These are phyloP conservation scores for Scaptodrosophila latifasciaeformis DNA, from an alignment of 2,888 invertebrate genomes.

Conservation along the genomic window DNA sequence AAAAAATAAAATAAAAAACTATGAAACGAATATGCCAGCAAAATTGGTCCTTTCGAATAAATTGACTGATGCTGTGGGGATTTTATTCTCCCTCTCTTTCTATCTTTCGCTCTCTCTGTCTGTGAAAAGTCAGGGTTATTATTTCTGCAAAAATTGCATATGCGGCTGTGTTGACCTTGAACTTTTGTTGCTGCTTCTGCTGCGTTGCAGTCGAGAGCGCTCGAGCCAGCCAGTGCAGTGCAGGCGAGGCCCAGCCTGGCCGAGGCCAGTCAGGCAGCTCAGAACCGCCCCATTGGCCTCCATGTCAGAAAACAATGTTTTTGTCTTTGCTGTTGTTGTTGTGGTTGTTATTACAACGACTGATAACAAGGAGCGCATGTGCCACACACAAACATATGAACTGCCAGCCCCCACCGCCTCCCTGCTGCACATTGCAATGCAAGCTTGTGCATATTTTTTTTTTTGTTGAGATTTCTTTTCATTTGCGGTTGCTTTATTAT, in stretches of 20 bases:
- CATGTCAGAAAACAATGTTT: too few species aligned
- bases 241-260: not conserved
- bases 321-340: slow-evolving; percentile 23
- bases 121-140: slow-evolving; percentile 42
- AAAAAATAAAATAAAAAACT: too few species aligned
- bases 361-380: slow-evolving; percentile 37
- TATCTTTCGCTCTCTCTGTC: not conserved
- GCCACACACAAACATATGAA: not conserved
- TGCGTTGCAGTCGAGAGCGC: slow-evolving; percentile 2
- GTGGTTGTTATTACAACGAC: slow-evolving; percentile 24
- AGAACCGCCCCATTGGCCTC: not conserved
- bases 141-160: slow-evolving; percentile 35
- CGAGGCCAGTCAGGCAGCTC: not conserved
- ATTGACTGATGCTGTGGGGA: too few species aligned
- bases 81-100: not conserved
- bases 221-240: not conserved
- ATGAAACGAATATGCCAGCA: too few species aligned
- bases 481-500: slow-evolving; percentile 63
- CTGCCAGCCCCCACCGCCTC: not conserved
- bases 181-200: slow-evolving; percentile 48
- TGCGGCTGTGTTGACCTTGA: slow-evolving; percentile 50
- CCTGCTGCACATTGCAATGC: slow-evolving; percentile 22
- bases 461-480: slow-evolving; percentile 33
- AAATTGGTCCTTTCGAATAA: too few species aligned
- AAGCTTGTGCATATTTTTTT: slow-evolving; percentile 37